Evolutionary conservation across 2,113 vertebrate species (phyloP).

Genomic region (Brachionichthys hirsutus): DNA sequence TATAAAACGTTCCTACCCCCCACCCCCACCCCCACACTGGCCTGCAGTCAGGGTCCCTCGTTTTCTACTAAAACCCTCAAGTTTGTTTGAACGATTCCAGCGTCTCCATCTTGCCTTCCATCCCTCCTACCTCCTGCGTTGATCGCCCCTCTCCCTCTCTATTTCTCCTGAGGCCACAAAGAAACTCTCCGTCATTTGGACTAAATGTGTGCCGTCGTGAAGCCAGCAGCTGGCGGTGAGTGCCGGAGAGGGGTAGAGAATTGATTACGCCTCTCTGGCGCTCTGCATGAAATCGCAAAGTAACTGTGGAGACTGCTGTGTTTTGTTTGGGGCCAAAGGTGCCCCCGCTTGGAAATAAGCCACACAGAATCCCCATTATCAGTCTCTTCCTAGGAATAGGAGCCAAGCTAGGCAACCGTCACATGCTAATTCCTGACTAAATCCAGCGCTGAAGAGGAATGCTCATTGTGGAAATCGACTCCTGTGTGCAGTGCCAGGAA

Average conservation of each 20-base stretch:
- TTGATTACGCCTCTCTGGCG: constrained; percentile 55
- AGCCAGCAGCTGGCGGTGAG: constrained; percentile 52
- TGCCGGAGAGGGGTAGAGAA: constrained; percentile 52
- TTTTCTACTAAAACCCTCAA: constrained; percentile 23
- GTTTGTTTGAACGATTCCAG: constrained; percentile 17
- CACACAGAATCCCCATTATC: constrained; percentile 67
- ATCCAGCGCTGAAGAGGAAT: constrained; percentile 57
- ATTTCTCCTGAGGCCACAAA: constrained; percentile 32
- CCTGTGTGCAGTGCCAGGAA: constrained; percentile 21
- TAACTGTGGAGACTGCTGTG: constrained; percentile 60
- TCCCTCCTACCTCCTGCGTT: constrained; percentile 18
- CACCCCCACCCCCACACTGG: constrained; percentile 6
- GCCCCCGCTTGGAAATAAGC: constrained; percentile 56
- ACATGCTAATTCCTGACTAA: constrained; percentile 63
- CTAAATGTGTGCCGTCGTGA: constrained; percentile 34
- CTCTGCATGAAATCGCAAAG: constrained; percentile 66
- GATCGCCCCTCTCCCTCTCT: constrained; percentile 4
- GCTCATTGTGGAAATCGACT: constrained; percentile 46
- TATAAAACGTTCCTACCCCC: constrained; percentile 31
- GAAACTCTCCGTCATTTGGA: constrained; percentile 53
- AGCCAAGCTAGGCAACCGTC: constrained; percentile 43
- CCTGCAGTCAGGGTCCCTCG: constrained; percentile 18
- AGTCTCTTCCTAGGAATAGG: constrained; percentile 39
- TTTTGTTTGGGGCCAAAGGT: constrained; percentile 65
- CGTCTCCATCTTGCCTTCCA: constrained; percentile 27